These are phyloP conservation scores for Polyommatus iphigenia DNA, from an alignment of 2,888 invertebrate species.

Conservation along the genomic window DNA sequence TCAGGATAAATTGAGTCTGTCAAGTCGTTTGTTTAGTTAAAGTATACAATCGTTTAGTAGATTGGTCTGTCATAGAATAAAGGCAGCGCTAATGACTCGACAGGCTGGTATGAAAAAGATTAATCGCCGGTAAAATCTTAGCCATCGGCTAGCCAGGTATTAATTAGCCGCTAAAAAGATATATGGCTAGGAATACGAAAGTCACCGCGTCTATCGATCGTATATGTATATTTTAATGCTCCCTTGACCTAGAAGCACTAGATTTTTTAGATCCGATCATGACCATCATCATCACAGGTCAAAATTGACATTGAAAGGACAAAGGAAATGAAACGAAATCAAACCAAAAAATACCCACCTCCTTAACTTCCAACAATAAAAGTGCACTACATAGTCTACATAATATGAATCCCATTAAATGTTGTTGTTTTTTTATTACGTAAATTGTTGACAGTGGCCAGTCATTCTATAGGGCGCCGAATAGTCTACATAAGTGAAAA, in stretches of 20 bases:
- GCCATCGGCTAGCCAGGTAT: neutral
- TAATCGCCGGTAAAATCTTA: slow-evolving; percentile 9
- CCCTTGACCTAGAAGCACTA: slow-evolving; percentile 16
- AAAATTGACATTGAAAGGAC: neutral
- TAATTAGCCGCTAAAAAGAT: slow-evolving; percentile 18
- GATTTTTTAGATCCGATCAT: neutral
- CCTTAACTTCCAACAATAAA: neutral
- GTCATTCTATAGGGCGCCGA: neutral
- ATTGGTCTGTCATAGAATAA: slow-evolving; percentile 20
- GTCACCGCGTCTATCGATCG: slow-evolving; percentile 6
- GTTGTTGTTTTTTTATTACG: no score
- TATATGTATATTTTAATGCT: neutral
- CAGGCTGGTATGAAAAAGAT: slow-evolving; percentile 27
- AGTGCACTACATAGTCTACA: neutral
- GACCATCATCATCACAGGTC: neutral
- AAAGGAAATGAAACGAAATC: neutral
- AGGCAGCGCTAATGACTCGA: slow-evolving; percentile 24
- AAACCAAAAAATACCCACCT: neutral
- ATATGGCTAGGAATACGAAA: slow-evolving; percentile 19
- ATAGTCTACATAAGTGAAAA: neutral
- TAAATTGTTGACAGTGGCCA: no score
- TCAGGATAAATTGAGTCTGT: slow-evolving; percentile 4
- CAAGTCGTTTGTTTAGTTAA: slow-evolving; percentile 19
- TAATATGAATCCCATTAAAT: no score
- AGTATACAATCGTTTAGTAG: neutral